Percentiles rank a stretch among this genome's conserved stretches.
phyloP scores from a whole-genome alignment of 2,888 invertebrate species.

The Himalopsyche japonica region DNA sequence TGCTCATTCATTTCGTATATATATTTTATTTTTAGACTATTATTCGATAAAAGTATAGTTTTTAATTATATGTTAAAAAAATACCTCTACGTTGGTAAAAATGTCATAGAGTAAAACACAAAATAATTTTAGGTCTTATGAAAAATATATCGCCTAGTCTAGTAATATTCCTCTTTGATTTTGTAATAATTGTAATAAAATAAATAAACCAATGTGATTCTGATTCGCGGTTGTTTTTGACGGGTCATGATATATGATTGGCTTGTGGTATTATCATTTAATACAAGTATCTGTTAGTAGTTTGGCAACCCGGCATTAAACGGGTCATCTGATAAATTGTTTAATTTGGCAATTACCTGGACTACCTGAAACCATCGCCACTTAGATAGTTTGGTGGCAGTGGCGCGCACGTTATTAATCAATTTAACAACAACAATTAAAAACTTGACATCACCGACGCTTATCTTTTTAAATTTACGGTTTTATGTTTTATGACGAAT shows the following conservation, averaged over 20 bases:
- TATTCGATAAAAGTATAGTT: no score
- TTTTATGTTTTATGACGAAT: no score
- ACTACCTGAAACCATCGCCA: conserved; percentile 28
- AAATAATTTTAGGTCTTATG: no score
- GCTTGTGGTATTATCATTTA: conserved; percentile 32
- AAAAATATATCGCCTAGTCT: not conserved
- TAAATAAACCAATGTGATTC: not conserved
- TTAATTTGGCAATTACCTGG: conserved; percentile 38
- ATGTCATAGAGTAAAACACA: no score
- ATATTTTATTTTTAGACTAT: no score
- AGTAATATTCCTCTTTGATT: not conserved
- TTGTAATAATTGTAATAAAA: not conserved
- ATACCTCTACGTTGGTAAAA: no score
- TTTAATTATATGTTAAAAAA: no score
- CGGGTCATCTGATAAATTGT: conserved; percentile 40
- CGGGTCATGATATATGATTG: conserved; percentile 35
- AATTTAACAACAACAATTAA: no score
- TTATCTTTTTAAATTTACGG: no score
- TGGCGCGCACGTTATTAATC: not conserved
- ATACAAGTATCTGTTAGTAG: conserved; percentile 30
- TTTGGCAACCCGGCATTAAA: conserved; percentile 35
- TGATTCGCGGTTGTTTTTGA: conserved; percentile 30
- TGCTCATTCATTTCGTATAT: no score
- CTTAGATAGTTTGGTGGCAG: not conserved
- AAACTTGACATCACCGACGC: no score